Base-by-base conservation (phyloP, 1,140 invertebrate genomes). In the Ganaspis sp. region DNA sequence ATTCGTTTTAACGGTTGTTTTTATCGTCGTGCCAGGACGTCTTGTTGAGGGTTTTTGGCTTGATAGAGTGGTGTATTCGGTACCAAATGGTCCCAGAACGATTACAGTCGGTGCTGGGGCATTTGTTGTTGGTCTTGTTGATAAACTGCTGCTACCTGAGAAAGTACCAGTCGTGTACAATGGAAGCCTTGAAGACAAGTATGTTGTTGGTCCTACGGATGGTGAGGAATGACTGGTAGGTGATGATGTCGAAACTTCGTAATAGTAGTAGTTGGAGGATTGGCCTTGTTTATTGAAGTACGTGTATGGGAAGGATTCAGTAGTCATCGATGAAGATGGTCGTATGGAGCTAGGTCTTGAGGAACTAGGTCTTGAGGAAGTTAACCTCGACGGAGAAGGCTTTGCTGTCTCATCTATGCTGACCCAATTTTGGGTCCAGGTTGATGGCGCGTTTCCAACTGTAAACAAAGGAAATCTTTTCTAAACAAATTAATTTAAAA, bases 71-170 rank as follows among this genome's bases (percentile, higher is more conserved):
- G 92, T 85, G 90, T 91, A 86, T 21, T 90, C 87, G 15, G 89
- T 87, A 17, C 86, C 89, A 0, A 93, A 78, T 0, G 93, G 93
- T 11, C 93, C 93, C 3, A 96, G 83, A 15, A 95, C 94, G 26
- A 96, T 96, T 0, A 96, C 93, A 0, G 95, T 95, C 8, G 95
- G 95, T 9, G 94, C 94, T 11, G 94, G 94, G 74, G 89, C 87
- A 70, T 90, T 89, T 0, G 87, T 89, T 8, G 88, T 90, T n/a
- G 90, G 89, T 76, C 85, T 86, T 5, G 80, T 88, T 0, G 86
- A 81, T 15, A 89, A 87, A 77, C 71, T 79, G 19, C 76, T 84
- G 72, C 75, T 80, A 34, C 82, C 84, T 40, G 79, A 53, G 53
- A 76, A 83, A 9, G 79, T 81, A 37, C 76, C 77, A 69, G 79